A percentile compares a stretch with the other conserved stretches of the same genome.
Evolutionary conservation across 2,888 invertebrate species (phyloP).

Genomic region (Parnassius glacialis): DNA sequence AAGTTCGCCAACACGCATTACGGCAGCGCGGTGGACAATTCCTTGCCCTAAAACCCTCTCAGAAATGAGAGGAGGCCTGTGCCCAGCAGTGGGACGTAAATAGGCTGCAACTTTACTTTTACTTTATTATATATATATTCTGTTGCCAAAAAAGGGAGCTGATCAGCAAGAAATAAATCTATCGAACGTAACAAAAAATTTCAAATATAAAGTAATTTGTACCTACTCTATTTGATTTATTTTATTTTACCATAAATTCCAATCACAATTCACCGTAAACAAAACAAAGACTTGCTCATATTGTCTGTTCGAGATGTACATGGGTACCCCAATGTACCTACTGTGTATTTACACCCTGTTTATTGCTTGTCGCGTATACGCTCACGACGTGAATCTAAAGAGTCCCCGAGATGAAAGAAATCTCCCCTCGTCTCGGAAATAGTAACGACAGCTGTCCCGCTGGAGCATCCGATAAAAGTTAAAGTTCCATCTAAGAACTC

Average conservation of each 20-base stretch:
- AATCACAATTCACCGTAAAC: conserved; percentile 9
- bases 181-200: too few relatives aligned
- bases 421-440: conserved; percentile 67
- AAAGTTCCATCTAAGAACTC: conserved; percentile 46
- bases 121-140: too few relatives aligned
- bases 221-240: too few relatives aligned
- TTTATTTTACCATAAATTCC: background rate
- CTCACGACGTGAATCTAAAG: conserved; percentile 36
- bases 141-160: too few relatives aligned
- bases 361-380: conserved; percentile 32
- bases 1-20: too few relatives aligned
- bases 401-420: conserved; percentile 43
- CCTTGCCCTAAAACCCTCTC: too few relatives aligned
- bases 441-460: conserved; percentile 69
- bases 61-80: too few relatives aligned
- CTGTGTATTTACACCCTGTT: conserved; percentile 19
- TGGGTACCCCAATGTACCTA: background rate
- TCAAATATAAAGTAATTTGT: too few relatives aligned
- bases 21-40: too few relatives aligned
- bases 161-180: too few relatives aligned
- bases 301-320: conserved; percentile 2
- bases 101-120: too few relatives aligned
- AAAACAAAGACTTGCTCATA: background rate
- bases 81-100: too few relatives aligned
- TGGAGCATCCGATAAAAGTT: conserved; percentile 60